Evolutionary conservation across 2,113 vertebrate genomes (phyloP).

Genomic region (Oenanthe oenanthe): DNA sequence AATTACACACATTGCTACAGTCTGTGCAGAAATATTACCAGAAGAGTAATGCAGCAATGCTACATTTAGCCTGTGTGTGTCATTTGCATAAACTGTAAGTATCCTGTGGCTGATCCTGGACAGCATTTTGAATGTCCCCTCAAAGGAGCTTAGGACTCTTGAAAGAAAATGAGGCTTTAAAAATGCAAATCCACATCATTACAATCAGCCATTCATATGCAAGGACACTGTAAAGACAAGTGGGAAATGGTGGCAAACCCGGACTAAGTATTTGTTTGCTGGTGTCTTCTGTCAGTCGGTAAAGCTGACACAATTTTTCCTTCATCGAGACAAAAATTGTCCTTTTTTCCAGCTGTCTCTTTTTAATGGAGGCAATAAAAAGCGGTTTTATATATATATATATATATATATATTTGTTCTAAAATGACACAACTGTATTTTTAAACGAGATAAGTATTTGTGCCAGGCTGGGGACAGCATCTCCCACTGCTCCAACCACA

Average conservation of each 20-base stretch:
- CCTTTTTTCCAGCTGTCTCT: conserved; percentile 8
- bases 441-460: conserved; percentile 53
- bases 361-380: conserved; percentile 5
- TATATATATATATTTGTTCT: conserved; percentile 14
- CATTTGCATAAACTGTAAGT: not conserved
- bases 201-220: not conserved
- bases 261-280: not conserved
- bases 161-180: not conserved
- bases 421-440: conserved; percentile 20
- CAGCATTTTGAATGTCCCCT: not conserved
- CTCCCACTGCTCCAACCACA: conserved; percentile 54
- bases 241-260: not conserved
- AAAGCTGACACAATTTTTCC: conserved; percentile 26
- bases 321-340: not conserved
- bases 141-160: not conserved
- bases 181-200: not conserved
- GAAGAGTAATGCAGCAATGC: not conserved
- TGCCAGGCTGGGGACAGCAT: conserved; percentile 39
- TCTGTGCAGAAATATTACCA: not conserved
- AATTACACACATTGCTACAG: not conserved
- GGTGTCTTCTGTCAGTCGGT: not conserved
- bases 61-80: not conserved
- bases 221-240: not conserved
- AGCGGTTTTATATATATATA: not conserved
- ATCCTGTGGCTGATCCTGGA: not conserved